Evolutionary conservation across 2,888 invertebrate genomes (phyloP).

Genomic region (Xestia c-nigrum): DNA sequence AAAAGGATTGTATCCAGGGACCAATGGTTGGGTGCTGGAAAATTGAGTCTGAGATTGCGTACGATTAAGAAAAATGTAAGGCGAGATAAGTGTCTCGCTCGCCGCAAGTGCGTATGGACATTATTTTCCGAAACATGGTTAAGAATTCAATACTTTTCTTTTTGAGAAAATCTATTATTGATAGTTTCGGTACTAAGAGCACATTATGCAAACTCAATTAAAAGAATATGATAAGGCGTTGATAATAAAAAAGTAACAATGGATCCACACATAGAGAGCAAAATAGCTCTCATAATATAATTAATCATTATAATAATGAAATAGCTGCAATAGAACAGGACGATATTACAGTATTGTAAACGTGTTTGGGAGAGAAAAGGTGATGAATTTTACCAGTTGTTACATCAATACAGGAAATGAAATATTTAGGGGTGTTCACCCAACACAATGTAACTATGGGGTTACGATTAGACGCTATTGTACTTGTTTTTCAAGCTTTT

Average conservation of each 20-base stretch:
- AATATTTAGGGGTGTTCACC: slow-evolving; percentile 65
- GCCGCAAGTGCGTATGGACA: not conserved
- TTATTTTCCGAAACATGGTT: not conserved
- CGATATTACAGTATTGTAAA: slow-evolving; percentile 2
- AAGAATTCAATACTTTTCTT: not conserved
- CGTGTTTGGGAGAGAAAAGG: slow-evolving; percentile 6
- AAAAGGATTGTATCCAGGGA: slow-evolving; percentile 25
- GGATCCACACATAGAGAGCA: not conserved
- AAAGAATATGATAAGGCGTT: not conserved
- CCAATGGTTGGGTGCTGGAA: slow-evolving; percentile 15
- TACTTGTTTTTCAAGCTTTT: slow-evolving; percentile 40
- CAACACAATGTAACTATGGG: slow-evolving; percentile 50
- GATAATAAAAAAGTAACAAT: not conserved
- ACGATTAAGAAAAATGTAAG: slow-evolving; percentile 14
- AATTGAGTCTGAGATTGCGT: not conserved
- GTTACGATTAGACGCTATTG: slow-evolving; percentile 42
- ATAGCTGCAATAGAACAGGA: not conserved
- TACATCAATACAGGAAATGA: slow-evolving; percentile 76
- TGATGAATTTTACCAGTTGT: slow-evolving; percentile 61
- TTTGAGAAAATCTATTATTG: not conserved
- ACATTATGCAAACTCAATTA: not conserved
- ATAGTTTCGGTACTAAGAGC: not conserved
- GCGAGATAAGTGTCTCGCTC: no score
- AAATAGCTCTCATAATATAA: not conserved
- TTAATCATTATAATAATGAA: not conserved